Conservation (phyloP, 2,888 invertebrate species). For the Mythimna albipuncta region DNA sequence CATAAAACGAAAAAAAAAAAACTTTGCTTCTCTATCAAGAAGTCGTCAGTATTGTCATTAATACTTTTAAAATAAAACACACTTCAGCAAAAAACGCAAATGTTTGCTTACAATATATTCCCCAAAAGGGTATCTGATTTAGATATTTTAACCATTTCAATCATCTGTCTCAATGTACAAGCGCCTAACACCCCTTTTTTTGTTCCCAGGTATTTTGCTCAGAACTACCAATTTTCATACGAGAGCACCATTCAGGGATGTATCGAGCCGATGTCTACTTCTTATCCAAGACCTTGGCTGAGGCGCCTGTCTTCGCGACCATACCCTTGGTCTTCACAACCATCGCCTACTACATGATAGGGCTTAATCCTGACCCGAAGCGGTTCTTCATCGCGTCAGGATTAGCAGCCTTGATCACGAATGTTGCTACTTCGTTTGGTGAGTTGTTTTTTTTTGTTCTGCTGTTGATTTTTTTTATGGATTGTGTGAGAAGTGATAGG, state of each 20-base stretch:
- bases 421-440: conserved; percentile 71
- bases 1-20: no score
- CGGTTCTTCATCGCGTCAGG: conserved; percentile 94
- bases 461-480: no score
- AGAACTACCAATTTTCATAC: conserved; percentile 96
- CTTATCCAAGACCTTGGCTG: conserved; percentile 96
- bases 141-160: background rate
- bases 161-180: background rate
- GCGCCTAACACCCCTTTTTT: background rate
- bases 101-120: no score
- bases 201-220: conserved; percentile 95
- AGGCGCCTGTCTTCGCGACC: conserved; percentile 96
- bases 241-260: conserved; percentile 97
- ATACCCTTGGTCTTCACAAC: conserved; percentile 96
- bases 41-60: no score
- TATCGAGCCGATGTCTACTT: conserved; percentile 98
- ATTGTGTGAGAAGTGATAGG: no score
- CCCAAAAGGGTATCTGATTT: no score
- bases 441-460: no score
- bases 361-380: conserved; percentile 93
- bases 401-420: conserved; percentile 95
- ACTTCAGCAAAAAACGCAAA: no score
- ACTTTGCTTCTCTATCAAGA: no score
- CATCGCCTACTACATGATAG: conserved; percentile 97
- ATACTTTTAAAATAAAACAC: no score